Conservation (phyloP, 2,113 vertebrate species). For the Mesitornis unicolor region DNA sequence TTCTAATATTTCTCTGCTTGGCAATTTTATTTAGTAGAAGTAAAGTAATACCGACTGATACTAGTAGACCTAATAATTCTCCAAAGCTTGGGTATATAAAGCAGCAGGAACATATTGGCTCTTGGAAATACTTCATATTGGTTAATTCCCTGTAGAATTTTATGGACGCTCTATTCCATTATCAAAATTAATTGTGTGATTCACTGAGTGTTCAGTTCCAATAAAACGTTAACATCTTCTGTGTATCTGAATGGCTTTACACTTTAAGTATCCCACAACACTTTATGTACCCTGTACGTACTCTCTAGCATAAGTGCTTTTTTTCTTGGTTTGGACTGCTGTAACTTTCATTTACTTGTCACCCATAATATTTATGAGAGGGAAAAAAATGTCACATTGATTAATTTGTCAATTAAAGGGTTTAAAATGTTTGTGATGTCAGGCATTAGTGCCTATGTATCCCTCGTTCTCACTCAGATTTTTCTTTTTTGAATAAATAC, state of each 20-base stretch:
- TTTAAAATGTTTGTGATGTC: background rate
- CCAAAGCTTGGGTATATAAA: background rate
- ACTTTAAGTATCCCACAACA: background rate
- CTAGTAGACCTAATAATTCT: background rate
- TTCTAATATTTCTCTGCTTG: background rate
- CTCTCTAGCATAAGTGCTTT: background rate
- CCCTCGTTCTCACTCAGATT: background rate
- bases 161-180: background rate
- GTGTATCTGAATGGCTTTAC: background rate
- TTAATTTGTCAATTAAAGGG: background rate
- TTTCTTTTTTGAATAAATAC: background rate
- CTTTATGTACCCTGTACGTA: background rate
- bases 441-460: background rate
- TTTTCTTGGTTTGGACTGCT: background rate
- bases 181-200: background rate
- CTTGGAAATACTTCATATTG: background rate
- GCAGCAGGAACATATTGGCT: background rate
- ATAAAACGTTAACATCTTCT: background rate
- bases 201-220: background rate
- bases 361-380: background rate
- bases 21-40: background rate
- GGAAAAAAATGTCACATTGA: background rate
- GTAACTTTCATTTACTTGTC: background rate
- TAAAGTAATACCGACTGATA: background rate
- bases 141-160: background rate